phyloP scores from a whole-genome alignment of 2,113 vertebrate species.

The Crotalus helleri region DNA sequence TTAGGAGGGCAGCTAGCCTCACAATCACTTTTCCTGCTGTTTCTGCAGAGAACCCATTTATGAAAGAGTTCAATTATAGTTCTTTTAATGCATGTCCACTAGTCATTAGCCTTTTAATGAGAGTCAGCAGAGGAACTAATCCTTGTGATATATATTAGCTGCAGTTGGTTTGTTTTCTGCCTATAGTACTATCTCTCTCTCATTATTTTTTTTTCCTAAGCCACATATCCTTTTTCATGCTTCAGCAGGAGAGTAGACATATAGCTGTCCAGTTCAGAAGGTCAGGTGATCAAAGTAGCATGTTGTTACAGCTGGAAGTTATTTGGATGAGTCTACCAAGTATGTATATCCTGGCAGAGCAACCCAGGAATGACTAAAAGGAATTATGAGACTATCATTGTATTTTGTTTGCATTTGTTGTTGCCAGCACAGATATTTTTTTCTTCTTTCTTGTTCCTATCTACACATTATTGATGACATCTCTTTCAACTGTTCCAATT shows the following conservation, averaged over 20 bases:
- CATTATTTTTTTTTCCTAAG: conserved; percentile 31
- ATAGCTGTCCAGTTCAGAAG: neutral
- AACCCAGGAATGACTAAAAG: neutral
- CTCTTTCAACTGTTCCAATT: neutral
- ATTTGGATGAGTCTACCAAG: neutral
- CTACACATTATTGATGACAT: neutral
- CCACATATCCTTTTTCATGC: neutral
- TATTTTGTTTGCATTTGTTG: neutral
- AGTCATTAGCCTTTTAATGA: conserved; percentile 38
- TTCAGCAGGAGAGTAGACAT: neutral
- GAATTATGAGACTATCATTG: conserved; percentile 2
- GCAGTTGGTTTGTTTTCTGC: neutral
- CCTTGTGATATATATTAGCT: neutral
- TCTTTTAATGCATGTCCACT: conserved; percentile 1
- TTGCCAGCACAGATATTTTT: neutral
- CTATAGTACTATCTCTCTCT: neutral
- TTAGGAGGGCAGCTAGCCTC: conserved; percentile 2
- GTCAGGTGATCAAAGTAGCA: neutral
- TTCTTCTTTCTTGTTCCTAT: neutral
- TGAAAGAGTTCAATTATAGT: neutral
- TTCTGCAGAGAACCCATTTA: conserved; percentile 19
- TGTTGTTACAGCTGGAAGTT: neutral
- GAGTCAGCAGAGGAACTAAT: conserved; percentile 25
- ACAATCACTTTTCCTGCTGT: neutral
- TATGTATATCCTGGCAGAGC: neutral